Base-by-base conservation (phyloP, 2,113 vertebrate genomes). In the Macheiramphus alcinus region DNA sequence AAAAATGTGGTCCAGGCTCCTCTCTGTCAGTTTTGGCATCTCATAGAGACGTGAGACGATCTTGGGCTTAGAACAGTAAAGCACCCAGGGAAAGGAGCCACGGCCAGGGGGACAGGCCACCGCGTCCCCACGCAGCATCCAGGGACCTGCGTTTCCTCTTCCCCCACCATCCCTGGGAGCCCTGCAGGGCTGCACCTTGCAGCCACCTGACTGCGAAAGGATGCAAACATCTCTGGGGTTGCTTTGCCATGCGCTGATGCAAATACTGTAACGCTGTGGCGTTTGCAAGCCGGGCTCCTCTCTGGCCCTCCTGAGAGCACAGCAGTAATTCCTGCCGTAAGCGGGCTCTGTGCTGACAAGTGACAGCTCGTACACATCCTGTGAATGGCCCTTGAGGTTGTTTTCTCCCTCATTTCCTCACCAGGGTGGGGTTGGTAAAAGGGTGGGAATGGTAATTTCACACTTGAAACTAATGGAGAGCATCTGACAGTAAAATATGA, bases 401-500 rank as follows among this genome's bases (percentile, higher is more conserved):
- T 94, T 96, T 96, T 90, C 94, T 94, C 71, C 75, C 74, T 93
- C 87, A 21, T 94, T 96, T 97, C 91, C 89, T 90, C 93, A 90
- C 74, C 91, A 92, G 95, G 94, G 95, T 71, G 95, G 89, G 94
- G 91, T 9, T 83, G 91, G 94, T 86, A 73, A 78, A 93, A 93
- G 80, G 86, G 84, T 91, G 94, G 91, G 96, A 95, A 94, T 59
- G 78, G 76, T 90, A 93, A 95, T 95, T 96, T 94, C 88, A 73
- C 93, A 94, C 88, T 95, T 56, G 74, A 92, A 88, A 61, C 71
- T 94, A 97, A 95, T 87, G 75, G 80, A 80, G 93, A 95, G 88
- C 94, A 97, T 96, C 95, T 96, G 96, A 93, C 84, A 81, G 65
- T 70, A 89, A 96, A 96, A 93, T n/a, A 88, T 0, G 7, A 74